Base-by-base conservation (phyloP, 2,797 vertebrate species). In the Hippocampus kuda region DNA sequence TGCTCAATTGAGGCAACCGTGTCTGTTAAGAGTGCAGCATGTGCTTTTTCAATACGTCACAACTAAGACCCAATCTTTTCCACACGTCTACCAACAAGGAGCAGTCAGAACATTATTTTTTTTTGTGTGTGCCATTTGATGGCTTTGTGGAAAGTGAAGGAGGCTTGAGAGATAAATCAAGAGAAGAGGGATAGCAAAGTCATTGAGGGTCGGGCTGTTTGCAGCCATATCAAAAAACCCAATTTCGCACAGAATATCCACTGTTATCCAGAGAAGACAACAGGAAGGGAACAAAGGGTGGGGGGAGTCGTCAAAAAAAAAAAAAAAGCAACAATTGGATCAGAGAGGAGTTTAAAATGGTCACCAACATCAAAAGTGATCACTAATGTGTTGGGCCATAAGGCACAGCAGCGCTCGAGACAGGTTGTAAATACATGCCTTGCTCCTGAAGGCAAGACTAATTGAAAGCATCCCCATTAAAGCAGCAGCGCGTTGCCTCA, bases 381-480 rank as follows among this genome's bases (percentile, higher is more conserved):
- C 67, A 71, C 67, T 84, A 83, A 84, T 89, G 80, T 82, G 78
- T 67, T 77, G 73, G 79, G 44, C 75, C 72, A 71, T 67, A 67
- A 76, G 83, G 77, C 76, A 73, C 67, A 72, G 75, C 41, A 54
- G 65, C 2, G 0, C 57, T 77, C 79, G 71, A 67, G 75, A 48
- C 9, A 65, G 70, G 65, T 69, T 77, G 77, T 81, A 85, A 87
- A 88, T 75, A 82, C 70, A 77, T 63, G 79, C 74, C 72, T 79
- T 76, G 79, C 75, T 84, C 82, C 81, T 75, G 70, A 72, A 88
- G 79, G 75, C 82, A 77, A 72, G 77, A 84, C 86, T 88, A 89
- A 91, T 87, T 90, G 84, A 89, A 89, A 88, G 89, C 76, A 79
- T 84, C 73, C 79, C 79, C 74, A 83, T 87, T 87, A 88, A 84